Evolutionary conservation across 2,113 vertebrate species (phyloP).

Genomic region (Thomomys bottae): DNA sequence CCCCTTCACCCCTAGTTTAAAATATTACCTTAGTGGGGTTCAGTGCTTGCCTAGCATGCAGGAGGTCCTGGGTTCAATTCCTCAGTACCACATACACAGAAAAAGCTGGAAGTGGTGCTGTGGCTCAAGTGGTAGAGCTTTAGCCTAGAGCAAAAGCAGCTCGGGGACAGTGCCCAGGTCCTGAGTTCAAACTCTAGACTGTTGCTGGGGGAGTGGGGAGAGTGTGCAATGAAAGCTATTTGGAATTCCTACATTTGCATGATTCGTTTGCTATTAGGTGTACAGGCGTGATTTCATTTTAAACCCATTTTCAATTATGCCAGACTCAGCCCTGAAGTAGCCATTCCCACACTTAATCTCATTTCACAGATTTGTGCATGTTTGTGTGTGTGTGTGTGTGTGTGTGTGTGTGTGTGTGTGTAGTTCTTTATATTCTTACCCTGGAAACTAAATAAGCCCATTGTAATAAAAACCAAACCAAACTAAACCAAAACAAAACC

Average conservation of each 20-base stretch:
- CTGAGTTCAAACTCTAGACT: too few relatives aligned
- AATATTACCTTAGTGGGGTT: background rate
- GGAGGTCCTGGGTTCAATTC: too few relatives aligned
- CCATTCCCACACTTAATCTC: background rate
- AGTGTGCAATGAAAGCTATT: background rate
- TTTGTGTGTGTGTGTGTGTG: too few relatives aligned
- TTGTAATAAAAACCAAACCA: slow-evolving; percentile 25
- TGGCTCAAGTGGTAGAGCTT: too few relatives aligned
- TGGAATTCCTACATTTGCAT: slow-evolving; percentile 44
- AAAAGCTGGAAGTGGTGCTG: background rate
- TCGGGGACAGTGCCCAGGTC: too few relatives aligned
- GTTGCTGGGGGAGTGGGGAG: too few relatives aligned
- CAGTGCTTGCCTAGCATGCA: too few relatives aligned
- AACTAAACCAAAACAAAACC: too few relatives aligned
- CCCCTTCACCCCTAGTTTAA: background rate
- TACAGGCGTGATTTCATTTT: background rate
- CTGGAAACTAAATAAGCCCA: slow-evolving; percentile 15
- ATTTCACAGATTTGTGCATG: background rate
- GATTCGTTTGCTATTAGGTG: background rate
- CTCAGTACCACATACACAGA: too few relatives aligned
- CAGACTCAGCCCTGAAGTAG: slow-evolving; percentile 16
- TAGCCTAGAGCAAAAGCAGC: too few relatives aligned
- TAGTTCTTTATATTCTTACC: slow-evolving; percentile 13
- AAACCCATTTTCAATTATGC: background rate
- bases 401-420: too few relatives aligned